Evolutionary conservation across 2,113 vertebrate species (phyloP), one percentile per base, ranked within the genome.

Genomic region (Megaleporinus macrocephalus): DNA sequence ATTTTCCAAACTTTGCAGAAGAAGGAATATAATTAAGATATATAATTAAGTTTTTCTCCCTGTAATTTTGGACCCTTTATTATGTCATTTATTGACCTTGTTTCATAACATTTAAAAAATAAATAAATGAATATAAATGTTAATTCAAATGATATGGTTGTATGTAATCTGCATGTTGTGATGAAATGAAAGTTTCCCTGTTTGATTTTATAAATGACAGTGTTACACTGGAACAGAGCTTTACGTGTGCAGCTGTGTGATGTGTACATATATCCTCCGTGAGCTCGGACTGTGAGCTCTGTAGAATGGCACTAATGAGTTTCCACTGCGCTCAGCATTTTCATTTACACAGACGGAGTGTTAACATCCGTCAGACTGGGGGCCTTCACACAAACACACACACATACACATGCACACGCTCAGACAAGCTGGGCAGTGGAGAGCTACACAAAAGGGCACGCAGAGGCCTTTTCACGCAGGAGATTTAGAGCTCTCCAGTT

Each of bases 311-410:
- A 29, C 51, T 74, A 27, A 76, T 85, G 86, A 53, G 86, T 91
- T 93, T 87, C 90, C 91, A 91, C 75, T 36, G 87, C 81, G 78
- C 79, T 87, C 66, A 68, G 78, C n/a, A 81, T 74, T 87, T 90
- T 92, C 88, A 92, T 92, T 91, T 90, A 74, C 89, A 92, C 90
- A 92, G 89, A 82, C 83, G 83, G 63, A 74, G 83, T 84, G 84
- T 76, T 83, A 84, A 82, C 83, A 88, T 69, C 83, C 84, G 75
- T 89, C 78, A 83, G 86, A 93, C 86, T 89, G 83, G 77, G 82
- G 86, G 87, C 49, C 18, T 36, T 29, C 73, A 74, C 59, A 69
- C 73, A 61, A 63, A 36, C 33, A 44, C 41, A 11, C 41, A 61
- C 65, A 76, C 61, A 70, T 62, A 55, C 85, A 63, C 72, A 75